Percentiles rank a stretch among this genome's conserved stretches.
Conservation (phyloP, 92 coral and sea anemone species). For the Phenganax marumi region DNA sequence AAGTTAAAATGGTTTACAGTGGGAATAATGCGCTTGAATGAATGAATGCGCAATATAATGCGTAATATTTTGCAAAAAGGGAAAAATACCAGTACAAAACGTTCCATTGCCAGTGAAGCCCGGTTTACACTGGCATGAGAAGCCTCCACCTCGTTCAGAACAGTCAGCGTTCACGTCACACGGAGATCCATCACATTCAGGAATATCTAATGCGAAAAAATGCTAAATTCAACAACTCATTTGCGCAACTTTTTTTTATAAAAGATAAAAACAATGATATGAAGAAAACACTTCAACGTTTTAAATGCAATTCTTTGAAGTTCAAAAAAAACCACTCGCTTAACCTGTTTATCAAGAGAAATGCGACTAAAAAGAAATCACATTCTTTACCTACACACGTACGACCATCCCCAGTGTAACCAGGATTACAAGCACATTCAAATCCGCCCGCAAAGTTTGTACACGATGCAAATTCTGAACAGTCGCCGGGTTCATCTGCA, state of each 20-base stretch:
- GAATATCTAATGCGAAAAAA: slow-evolving; percentile 1
- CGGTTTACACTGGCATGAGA: slow-evolving; percentile 41
- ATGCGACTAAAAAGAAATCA: too few relatives aligned
- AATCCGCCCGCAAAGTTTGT: slow-evolving; percentile 40
- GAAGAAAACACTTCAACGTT: too few relatives aligned
- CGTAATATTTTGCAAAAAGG: neutral
- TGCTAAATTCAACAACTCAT: neutral
- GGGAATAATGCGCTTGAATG: too few relatives aligned
- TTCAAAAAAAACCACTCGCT: too few relatives aligned
- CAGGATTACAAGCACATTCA: slow-evolving; percentile 16
- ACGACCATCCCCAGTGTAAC: slow-evolving; percentile 22
- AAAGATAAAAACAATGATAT: too few relatives aligned
- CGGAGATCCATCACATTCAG: slow-evolving; percentile 41
- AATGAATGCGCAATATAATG: too few relatives aligned
- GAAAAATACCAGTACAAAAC: slow-evolving; percentile 35
- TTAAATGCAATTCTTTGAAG: too few relatives aligned
- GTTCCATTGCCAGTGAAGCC: slow-evolving; percentile 53
- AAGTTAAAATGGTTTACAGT: too few relatives aligned
- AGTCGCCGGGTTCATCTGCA: slow-evolving; percentile 44
- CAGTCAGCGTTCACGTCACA: slow-evolving; percentile 47
- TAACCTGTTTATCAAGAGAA: too few relatives aligned
- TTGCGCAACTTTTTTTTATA: too few relatives aligned
- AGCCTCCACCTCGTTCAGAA: slow-evolving; percentile 22
- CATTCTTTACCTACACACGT: slow-evolving; percentile 9
- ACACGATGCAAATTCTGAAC: slow-evolving; percentile 58